Evolutionary conservation across 2,113 vertebrate species (phyloP), one percentile per base, ranked within the genome.

Genomic region (Dolichotis patagonum): DNA sequence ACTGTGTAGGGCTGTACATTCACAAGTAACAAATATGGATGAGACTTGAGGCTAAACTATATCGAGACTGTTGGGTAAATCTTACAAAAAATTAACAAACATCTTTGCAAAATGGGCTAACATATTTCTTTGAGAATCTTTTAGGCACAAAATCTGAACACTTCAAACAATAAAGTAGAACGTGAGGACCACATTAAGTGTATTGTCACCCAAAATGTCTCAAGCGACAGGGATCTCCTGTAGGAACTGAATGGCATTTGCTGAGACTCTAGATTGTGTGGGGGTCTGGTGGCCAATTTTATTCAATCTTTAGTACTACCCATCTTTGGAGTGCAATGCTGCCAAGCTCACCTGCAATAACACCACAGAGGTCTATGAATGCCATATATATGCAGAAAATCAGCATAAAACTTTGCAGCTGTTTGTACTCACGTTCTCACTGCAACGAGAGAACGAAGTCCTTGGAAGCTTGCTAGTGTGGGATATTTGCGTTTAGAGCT

Each of bases 331-430:
- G 38, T 84, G 38, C 14, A 65, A 0, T 49, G 77, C 3, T 77
- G 52, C 49, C 71, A 28, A 88, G 30, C 83, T 54, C 94, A 86
- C 41, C 7, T 56, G 12, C 3, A 28, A 3, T 41, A 14, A 28
- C 13, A 41, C 4, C 24, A 43, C 4, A n/a, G 16, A 5, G 16
- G n/a, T 60, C 62, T 69, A 2, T 14, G 54, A 75, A 52, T 41
- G 17, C 16, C 43, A 85, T 5, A 60, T 52, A 56, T 78, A 56
- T 69, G 87, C 84, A 93, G 38, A 95, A 93, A 90, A 91, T 58
- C 22, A 71, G 17, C 24, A 88, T 91, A 10, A 49, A 88, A 54
- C 63, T 43, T 41, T n/a, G 32, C 1, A 17, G 3, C 11, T 77
- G 38, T 92, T 71, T 93, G 16, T 78, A 22, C 9, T 73, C 9